Percentiles rank a stretch among this genome's conserved stretches.
phyloP scores from a whole-genome alignment of 2,797 vertebrate species.

The Takifugu ocellatus region DNA sequence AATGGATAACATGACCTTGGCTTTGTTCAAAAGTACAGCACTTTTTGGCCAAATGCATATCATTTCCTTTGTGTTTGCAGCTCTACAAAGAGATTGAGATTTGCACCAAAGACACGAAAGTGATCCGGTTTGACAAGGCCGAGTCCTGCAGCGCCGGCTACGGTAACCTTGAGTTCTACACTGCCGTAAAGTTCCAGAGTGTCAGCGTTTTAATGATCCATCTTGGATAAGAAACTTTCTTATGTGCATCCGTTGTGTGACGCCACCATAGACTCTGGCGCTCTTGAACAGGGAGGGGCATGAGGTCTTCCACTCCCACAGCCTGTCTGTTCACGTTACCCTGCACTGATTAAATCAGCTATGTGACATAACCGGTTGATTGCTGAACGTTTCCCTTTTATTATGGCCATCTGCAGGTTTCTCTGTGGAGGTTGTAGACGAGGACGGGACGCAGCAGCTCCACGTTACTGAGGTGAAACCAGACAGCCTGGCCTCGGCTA shows the following conservation, averaged over 20 bases:
- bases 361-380: constrained; percentile 3
- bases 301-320: too few species aligned
- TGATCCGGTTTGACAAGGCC: constrained; percentile 85
- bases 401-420: constrained; percentile 75
- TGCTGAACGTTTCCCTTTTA: too few species aligned
- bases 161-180: constrained; percentile 74
- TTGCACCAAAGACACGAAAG: constrained; percentile 84
- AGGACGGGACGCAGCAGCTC: constrained; percentile 84
- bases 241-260: too few species aligned
- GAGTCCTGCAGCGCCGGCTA: constrained; percentile 82
- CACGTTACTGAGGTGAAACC: constrained; percentile 86
- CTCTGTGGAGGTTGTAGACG: constrained; percentile 85
- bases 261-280: too few species aligned
- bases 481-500: constrained; percentile 84
- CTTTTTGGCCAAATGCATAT: constrained; percentile 24
- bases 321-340: constrained; percentile 4
- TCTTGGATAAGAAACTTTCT: too few species aligned
- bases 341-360: constrained; percentile 18
- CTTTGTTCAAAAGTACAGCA: constrained; percentile 7
- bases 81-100: constrained; percentile 96
- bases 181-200: constrained; percentile 3
- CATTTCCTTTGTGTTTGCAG: constrained; percentile 66
- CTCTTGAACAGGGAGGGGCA: too few species aligned
- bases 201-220: background rate
- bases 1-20: constrained; percentile 40